phyloP scores from a whole-genome alignment of 1,140 invertebrate genomes.

The Acyrthosiphon pisum region DNA sequence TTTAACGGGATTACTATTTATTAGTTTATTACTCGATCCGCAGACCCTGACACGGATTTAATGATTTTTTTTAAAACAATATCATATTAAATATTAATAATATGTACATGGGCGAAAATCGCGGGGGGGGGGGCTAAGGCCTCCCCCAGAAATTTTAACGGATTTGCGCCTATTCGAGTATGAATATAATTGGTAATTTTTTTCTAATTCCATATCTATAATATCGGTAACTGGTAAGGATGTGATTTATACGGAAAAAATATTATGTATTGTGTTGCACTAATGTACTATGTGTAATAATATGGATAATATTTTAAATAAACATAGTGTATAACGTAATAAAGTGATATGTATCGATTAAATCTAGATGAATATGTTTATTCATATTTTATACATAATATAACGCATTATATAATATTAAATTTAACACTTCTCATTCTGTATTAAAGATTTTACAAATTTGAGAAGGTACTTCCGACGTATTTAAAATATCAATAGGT shows the following conservation, averaged over 20 bases:
- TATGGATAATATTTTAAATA: too few species aligned
- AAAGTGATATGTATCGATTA: too few species aligned
- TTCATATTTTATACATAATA: too few species aligned
- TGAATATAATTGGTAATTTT: not conserved
- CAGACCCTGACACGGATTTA: not conserved
- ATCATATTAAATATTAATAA: not conserved
- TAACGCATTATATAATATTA: not conserved
- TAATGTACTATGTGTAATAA: too few species aligned
- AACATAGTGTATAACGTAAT: too few species aligned
- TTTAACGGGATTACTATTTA: not conserved
- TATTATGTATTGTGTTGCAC: not conserved
- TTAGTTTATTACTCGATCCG: not conserved
- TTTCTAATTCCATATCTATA: not conserved
- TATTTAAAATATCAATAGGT: too few species aligned
- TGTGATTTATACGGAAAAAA: not conserved
- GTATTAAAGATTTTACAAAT: not conserved
- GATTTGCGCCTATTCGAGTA: too few species aligned
- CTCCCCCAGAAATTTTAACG: too few species aligned
- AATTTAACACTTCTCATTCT: not conserved
- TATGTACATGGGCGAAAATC: too few species aligned
- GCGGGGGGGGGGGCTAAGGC: too few species aligned
- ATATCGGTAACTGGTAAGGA: not conserved
- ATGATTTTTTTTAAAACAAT: conserved; percentile 6
- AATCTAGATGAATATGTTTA: too few species aligned
- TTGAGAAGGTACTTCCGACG: not conserved